These are phyloP conservation scores for Halichoerus grypus DNA, from an alignment of 2,113 vertebrate species.

Conservation along the genomic window DNA sequence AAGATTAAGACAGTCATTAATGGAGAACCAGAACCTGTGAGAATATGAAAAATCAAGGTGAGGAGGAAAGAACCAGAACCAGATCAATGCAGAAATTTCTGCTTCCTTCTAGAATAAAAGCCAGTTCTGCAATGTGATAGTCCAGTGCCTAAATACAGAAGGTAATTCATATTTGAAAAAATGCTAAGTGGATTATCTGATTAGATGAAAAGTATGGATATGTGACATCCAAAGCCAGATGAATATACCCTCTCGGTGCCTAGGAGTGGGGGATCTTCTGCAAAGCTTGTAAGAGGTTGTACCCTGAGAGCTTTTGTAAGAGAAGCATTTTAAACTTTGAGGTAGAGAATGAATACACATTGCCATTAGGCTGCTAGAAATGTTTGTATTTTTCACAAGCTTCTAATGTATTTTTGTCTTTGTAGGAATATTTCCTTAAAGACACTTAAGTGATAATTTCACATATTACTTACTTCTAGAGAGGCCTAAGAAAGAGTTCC, in stretches of 20 bases:
- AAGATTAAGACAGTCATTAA: not conserved
- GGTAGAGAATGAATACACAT: not conserved
- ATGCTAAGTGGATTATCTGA: not conserved
- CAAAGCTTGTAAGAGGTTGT: not conserved
- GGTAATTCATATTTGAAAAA: not conserved
- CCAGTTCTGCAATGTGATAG: not conserved
- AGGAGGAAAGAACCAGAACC: not conserved
- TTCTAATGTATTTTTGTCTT: not conserved
- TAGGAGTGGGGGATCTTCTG: not conserved
- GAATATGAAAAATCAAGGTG: not conserved
- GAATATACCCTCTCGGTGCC: not conserved
- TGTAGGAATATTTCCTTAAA: not conserved
- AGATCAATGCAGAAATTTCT: not conserved
- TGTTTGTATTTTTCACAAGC: slow-evolving; percentile 22
- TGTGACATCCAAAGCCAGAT: not conserved
- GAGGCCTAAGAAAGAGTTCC: not conserved
- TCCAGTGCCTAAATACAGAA: not conserved
- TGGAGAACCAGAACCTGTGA: not conserved
- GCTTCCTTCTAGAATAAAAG: slow-evolving; percentile 36
- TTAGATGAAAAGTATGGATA: not conserved
- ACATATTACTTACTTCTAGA: not conserved
- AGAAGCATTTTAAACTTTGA: not conserved
- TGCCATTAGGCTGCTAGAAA: not conserved
- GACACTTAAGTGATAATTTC: not conserved
- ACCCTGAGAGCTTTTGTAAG: not conserved